phyloP scores from a whole-genome alignment of 2,888 invertebrate genomes.

The Idaea straminata region DNA sequence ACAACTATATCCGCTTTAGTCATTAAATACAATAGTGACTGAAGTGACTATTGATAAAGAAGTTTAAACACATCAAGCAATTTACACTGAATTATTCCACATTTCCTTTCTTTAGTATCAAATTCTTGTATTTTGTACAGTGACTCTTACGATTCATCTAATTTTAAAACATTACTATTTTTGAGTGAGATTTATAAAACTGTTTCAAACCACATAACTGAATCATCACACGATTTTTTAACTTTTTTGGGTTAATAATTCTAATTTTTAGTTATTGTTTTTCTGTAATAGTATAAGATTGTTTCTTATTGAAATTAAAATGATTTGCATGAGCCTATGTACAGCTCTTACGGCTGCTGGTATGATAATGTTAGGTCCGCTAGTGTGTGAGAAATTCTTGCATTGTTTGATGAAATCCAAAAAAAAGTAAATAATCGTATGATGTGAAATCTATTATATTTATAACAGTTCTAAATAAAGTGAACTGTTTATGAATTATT shows the following conservation, averaged over 20 bases:
- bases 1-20: not conserved
- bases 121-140: no score
- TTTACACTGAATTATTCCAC: no score
- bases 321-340: constrained; percentile 44
- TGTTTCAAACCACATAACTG: no score
- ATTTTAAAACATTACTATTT: no score
- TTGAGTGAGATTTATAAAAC: no score
- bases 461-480: not conserved
- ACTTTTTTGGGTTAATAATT: not conserved
- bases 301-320: constrained; percentile 18
- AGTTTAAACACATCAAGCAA: no score
- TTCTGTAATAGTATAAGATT: constrained; percentile 2
- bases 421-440: constrained; percentile 11
- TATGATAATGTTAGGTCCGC: constrained; percentile 38
- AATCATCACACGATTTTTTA: not conserved
- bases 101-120: no score
- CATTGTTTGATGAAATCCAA: constrained; percentile 30
- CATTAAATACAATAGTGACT: not conserved
- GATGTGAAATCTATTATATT: no score
- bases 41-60: no score
- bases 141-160: no score
- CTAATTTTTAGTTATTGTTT: not conserved
- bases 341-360: constrained; percentile 36
- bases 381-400: constrained; percentile 41
- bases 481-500: not conserved